These are phyloP conservation scores for Collichthys lucidus DNA, from an alignment of 2,113 vertebrate species.

Conservation along the genomic window DNA sequence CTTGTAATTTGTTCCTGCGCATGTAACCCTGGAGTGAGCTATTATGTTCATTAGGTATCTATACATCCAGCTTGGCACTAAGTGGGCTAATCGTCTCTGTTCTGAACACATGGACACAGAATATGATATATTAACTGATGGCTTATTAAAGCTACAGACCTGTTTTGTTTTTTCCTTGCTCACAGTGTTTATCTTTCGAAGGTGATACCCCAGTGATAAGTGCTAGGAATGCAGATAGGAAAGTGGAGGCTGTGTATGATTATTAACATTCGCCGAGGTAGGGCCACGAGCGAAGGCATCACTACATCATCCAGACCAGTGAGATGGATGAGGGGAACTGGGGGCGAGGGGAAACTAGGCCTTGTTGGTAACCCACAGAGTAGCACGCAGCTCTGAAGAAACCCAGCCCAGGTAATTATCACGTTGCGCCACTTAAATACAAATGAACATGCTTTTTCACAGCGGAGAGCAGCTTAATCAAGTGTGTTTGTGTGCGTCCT, in stretches of 20 bases:
- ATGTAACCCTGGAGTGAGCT: constrained; percentile 2
- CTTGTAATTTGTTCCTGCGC: constrained; percentile 18
- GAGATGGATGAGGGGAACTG: constrained; percentile 62
- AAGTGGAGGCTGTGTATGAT: constrained; percentile 50
- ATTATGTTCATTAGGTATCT: constrained; percentile 1
- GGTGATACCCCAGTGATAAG: constrained; percentile 40
- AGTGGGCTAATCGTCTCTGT: not conserved
- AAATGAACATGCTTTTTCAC: constrained; percentile 60
- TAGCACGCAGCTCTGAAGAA: constrained; percentile 35
- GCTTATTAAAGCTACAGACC: constrained; percentile 43
- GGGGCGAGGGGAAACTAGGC: constrained; percentile 50
- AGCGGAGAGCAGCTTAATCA: constrained; percentile 55
- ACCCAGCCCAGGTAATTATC: constrained; percentile 64
- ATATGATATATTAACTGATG: constrained; percentile 31
- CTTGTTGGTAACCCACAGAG: constrained; percentile 47
- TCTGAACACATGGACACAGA: not conserved
- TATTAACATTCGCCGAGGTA: constrained; percentile 66
- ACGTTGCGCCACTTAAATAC: constrained; percentile 57
- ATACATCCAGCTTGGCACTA: constrained; percentile 4
- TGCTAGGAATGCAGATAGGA: constrained; percentile 43
- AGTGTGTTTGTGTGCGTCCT: constrained; percentile 11
- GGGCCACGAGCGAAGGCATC: constrained; percentile 57
- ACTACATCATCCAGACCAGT: constrained; percentile 60
- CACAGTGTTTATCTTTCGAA: constrained; percentile 18
- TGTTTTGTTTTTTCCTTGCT: constrained; percentile 37